These are phyloP conservation scores for Willowsia nigromaculata DNA, from an alignment of 2,888 invertebrate species.

Conservation along the genomic window DNA sequence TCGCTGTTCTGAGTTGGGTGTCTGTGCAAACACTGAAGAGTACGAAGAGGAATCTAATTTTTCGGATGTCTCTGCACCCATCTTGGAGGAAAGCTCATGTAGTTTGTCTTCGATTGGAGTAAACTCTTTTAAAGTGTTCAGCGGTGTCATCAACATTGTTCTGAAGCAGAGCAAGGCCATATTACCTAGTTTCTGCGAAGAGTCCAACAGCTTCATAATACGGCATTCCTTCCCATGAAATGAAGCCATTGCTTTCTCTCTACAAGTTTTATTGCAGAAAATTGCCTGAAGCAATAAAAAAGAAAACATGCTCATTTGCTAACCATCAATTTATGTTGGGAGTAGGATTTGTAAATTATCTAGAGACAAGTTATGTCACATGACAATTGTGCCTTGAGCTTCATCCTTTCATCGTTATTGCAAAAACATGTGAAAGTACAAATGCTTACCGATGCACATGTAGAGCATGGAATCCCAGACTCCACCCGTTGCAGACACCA, in stretches of 20 bases:
- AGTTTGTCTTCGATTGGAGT: conserved; percentile 12
- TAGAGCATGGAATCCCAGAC: conserved; percentile 79
- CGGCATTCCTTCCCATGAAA: conserved; percentile 81
- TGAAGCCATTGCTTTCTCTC: conserved; percentile 79
- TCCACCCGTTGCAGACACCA: conserved; percentile 80
- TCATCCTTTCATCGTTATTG: no score
- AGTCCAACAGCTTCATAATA: conserved; percentile 78
- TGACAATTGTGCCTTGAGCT: no score
- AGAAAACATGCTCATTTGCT: background rate
- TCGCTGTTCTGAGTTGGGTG: conserved; percentile 80
- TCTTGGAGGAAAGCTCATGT: conserved; percentile 44
- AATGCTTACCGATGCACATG: conserved; percentile 78
- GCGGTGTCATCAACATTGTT: conserved; percentile 74
- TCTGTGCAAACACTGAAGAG: conserved; percentile 80
- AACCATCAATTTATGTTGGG: no score
- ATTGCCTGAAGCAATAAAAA: conserved; percentile 79
- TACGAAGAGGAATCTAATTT: conserved; percentile 79
- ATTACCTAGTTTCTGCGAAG: conserved; percentile 77
- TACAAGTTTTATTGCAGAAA: conserved; percentile 81
- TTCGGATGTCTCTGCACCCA: background rate
- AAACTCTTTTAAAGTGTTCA: background rate
- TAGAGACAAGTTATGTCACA: no score
- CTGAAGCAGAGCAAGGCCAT: conserved; percentile 79
- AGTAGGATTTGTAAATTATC: no score
- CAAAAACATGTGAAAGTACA: no score